Base-by-base conservation (phyloP, 2,888 invertebrate genomes). In the Drosophila silvestris region DNA sequence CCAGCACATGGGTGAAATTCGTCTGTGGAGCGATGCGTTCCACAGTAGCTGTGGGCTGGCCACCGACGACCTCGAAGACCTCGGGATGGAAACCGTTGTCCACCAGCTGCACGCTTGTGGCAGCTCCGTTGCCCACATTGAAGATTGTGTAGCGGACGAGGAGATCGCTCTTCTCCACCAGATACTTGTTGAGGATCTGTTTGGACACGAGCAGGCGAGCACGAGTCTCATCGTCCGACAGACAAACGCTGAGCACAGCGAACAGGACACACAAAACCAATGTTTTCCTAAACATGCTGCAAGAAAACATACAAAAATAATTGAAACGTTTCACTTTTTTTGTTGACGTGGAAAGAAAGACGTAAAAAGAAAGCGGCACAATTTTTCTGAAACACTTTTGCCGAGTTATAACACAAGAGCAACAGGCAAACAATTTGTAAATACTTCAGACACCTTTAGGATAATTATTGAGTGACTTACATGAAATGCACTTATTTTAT, bases 81-180 rank as follows among this genome's bases (percentile, higher is more conserved):
- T 97, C 97, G 7, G 97, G 96, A 89, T 98, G 97, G 95, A 99
- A 99, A 59, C 98, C 97, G 72, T 96, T 96, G 93, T 99, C 99
- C 19, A 96, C 96, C 60, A 93, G 95, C 89, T 97, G 96, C 4
- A 99, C 98, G 92, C 97, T 96, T 44, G 97, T 96, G 35, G 99
- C 99, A 67, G 98, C 97, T 75, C 97, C 96, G 74, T 95, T 97
- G 59, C 99, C 99, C 74, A 99, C 97, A 93, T 99, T 99, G 94
- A 96, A 98, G 69, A 99, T 94, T 19, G 97, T 97, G 93, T 99
- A 99, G 94, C 99, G 98, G 51, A 99, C 96, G 76, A 99, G 95
- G 87, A 99, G 96, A 93, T 99, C 99, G 96, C 98, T 97, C 91
- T 97, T 97, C 94, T 99, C 99, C 1, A 99, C 99, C 76, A 99